Conservation (phyloP, 2,113 vertebrate genomes). For the Charadrius vociferus region DNA sequence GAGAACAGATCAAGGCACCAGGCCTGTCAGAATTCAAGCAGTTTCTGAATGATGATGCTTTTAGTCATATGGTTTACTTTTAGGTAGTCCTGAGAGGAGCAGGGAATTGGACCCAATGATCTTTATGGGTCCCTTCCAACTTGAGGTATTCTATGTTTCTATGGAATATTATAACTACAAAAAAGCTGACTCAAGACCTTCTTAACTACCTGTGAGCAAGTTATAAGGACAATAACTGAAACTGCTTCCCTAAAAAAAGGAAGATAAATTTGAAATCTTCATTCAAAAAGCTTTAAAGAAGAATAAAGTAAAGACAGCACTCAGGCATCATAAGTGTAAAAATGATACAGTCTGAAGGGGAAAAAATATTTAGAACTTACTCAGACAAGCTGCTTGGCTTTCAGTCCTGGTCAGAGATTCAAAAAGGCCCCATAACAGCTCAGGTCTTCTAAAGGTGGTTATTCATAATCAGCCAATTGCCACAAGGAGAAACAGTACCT, state of each 20-base stretch:
- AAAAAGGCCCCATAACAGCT: neutral
- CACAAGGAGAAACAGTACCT: neutral
- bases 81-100: no score
- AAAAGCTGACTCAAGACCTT: neutral
- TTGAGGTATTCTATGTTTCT: neutral
- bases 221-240: neutral
- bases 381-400: neutral
- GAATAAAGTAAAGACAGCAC: neutral
- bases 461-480: neutral
- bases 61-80: neutral
- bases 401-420: neutral
- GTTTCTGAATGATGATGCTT: accelerated
- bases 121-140: neutral
- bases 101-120: no score
- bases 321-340: neutral
- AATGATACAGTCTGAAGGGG: neutral
- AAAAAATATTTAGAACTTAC: neutral
- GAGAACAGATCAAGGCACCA: no score
- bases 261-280: neutral
- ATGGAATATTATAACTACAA: neutral
- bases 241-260: neutral
- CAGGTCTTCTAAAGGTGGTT: neutral
- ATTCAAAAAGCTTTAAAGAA: neutral
- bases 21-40: neutral
- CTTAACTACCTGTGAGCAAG: neutral